These are phyloP conservation scores for Xestia rhomboidea DNA, from an alignment of 2,888 invertebrate species.

Conservation along the genomic window DNA sequence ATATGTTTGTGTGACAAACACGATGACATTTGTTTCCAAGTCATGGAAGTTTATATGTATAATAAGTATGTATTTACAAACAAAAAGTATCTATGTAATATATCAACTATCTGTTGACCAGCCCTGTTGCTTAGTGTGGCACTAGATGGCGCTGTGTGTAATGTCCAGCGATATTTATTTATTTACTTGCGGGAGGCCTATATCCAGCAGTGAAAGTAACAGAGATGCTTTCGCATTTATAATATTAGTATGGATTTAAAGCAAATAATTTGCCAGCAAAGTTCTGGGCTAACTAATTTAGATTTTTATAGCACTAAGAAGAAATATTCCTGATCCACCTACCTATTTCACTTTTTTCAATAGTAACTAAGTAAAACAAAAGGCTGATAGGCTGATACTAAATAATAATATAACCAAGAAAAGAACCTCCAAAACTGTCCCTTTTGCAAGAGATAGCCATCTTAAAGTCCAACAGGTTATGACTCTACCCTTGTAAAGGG, in stretches of 20 bases:
- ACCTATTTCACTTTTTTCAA: neutral
- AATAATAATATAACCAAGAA: slow-evolving; percentile 26
- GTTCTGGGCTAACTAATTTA: neutral
- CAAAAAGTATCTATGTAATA: too few species aligned
- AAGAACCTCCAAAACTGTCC: slow-evolving; percentile 1
- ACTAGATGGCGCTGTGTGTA: too few species aligned
- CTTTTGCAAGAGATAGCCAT: slow-evolving; percentile 33
- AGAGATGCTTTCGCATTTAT: too few species aligned
- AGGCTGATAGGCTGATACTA: neutral
- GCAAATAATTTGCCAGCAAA: neutral
- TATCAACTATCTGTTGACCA: too few species aligned
- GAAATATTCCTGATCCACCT: neutral
- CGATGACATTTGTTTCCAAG: too few species aligned
- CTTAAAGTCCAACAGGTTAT: slow-evolving; percentile 54
- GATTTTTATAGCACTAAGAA: neutral
- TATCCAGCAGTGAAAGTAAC: too few species aligned
- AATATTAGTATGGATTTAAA: neutral
- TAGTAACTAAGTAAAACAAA: neutral
- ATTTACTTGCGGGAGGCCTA: too few species aligned
- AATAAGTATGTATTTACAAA: too few species aligned
- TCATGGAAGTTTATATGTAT: too few species aligned
- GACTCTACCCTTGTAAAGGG: slow-evolving; percentile 30
- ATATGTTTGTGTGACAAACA: too few species aligned
- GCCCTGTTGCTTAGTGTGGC: too few species aligned
- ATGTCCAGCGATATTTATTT: too few species aligned